phyloP scores from a whole-genome alignment of 2,797 vertebrate species.

The Coranthus polyacanthus region DNA sequence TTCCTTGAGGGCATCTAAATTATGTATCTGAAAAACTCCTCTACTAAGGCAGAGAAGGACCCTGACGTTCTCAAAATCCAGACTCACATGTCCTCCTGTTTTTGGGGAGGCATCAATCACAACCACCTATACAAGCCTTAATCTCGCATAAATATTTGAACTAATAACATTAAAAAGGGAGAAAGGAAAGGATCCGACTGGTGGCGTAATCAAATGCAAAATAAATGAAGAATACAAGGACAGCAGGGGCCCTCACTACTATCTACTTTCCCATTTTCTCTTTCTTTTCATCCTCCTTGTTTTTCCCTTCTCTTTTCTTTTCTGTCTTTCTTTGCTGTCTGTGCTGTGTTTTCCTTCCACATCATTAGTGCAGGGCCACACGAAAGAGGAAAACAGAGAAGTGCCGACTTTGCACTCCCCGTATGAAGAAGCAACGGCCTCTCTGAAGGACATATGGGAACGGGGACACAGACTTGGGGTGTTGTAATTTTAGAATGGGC shows the following conservation, averaged over 20 bases:
- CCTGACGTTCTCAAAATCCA: conserved; percentile 97
- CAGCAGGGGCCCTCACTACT: conserved; percentile 85
- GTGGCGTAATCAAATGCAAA: conserved; percentile 98
- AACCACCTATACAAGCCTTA: conserved; percentile 94
- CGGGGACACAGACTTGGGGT: conserved; percentile 87
- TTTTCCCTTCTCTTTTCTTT: conserved; percentile 61
- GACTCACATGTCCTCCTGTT: conserved; percentile 96
- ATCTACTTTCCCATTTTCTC: conserved; percentile 64
- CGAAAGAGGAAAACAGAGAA: conserved; percentile 92
- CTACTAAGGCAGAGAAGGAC: conserved; percentile 95
- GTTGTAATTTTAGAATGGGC: conserved; percentile 96
- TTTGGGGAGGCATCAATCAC: conserved; percentile 99
- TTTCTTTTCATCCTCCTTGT: conserved; percentile 52
- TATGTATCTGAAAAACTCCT: conserved; percentile 99
- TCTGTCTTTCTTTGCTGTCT: conserved; percentile 73
- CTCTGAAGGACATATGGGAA: conserved; percentile 92
- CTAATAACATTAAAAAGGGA: conserved; percentile 96
- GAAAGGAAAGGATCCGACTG: conserved; percentile 95
- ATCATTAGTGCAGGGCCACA: conserved; percentile 96
- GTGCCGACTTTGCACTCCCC: conserved; percentile 91
- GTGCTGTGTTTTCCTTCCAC: conserved; percentile 94
- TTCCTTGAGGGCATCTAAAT: conserved; percentile 99
- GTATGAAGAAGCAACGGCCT: conserved; percentile 91
- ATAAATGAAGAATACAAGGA: conserved; percentile 99
- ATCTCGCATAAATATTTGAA: conserved; percentile 99